Percentiles rank a stretch among this genome's conserved stretches.
Evolutionary conservation across 1,140 invertebrate genomes (phyloP).

Genomic region (Euwallacea similis): DNA sequence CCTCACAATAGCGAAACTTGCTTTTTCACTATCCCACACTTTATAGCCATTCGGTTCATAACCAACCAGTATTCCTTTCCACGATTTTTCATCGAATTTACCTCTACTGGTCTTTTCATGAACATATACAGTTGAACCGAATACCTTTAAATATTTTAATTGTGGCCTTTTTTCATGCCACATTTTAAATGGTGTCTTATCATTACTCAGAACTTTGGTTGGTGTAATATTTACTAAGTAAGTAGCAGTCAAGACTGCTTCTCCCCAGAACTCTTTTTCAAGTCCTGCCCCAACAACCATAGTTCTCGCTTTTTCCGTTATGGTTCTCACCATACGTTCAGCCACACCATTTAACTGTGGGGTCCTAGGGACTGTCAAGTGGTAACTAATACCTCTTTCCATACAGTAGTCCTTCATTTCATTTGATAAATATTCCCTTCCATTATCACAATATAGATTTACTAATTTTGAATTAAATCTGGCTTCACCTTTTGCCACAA

Average conservation of each 20-base stretch:
- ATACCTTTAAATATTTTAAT: conserved; percentile 55
- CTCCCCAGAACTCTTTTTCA: conserved; percentile 51
- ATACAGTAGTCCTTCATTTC: conserved; percentile 53
- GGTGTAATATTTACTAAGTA: conserved; percentile 56
- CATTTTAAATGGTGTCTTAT: conserved; percentile 55
- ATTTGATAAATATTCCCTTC: conserved; percentile 53
- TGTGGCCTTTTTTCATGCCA: conserved; percentile 56
- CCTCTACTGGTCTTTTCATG: conserved; percentile 52
- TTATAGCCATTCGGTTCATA: conserved; percentile 56
- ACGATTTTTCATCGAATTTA: conserved; percentile 53
- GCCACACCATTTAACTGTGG: conserved; percentile 59
- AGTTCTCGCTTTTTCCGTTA: conserved; percentile 54
- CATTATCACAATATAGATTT: conserved; percentile 55
- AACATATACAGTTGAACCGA: conserved; percentile 55
- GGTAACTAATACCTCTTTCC: conserved; percentile 55
- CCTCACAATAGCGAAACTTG: conserved; percentile 50
- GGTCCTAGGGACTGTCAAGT: conserved; percentile 55
- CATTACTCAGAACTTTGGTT: conserved; percentile 49
- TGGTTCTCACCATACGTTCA: conserved; percentile 56
- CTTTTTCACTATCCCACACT: conserved; percentile 49
- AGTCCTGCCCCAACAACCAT: conserved; percentile 51
- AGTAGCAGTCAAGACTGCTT: conserved; percentile 51
- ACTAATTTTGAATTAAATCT: conserved; percentile 52
- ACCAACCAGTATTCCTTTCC: conserved; percentile 52
- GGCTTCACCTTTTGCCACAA: conserved; percentile 48